phyloP scores from a whole-genome alignment of 2,797 vertebrate genomes.

The Leuciscus waleckii region DNA sequence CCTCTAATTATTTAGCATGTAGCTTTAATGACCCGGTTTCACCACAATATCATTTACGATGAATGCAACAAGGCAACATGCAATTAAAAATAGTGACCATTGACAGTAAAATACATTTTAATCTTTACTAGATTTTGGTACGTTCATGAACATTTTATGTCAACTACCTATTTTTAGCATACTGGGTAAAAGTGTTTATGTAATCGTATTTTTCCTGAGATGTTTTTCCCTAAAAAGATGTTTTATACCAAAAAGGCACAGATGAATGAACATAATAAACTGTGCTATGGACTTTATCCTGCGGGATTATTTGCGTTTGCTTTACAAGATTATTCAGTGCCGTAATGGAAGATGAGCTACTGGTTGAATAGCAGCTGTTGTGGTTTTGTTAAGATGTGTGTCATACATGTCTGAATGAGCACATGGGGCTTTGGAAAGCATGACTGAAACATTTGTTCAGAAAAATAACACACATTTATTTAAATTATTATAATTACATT shows the following conservation, averaged over 20 bases:
- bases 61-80: too few species aligned
- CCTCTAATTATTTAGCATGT: too few species aligned
- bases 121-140: not conserved
- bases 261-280: slow-evolving; percentile 12
- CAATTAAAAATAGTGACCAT: too few species aligned
- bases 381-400: not conserved
- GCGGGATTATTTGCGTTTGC: not conserved
- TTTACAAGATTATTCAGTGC: not conserved
- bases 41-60: too few species aligned
- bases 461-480: not conserved
- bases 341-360: not conserved
- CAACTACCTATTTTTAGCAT: not conserved
- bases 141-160: too few species aligned
- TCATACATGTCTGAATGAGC: not conserved
- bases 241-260: not conserved
- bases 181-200: not conserved
- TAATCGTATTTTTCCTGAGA: not conserved
- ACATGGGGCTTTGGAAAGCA: not conserved
- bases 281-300: not conserved
- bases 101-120: not conserved
- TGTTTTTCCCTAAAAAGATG: not conserved
- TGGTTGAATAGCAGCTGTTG: slow-evolving; percentile 24
- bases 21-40: too few species aligned
- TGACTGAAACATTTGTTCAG: not conserved
- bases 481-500: not conserved